Evolutionary conservation across 30 jellyfish, hydroid and myxozoan genomes (phyloP).

Genomic region (Euphysa ruthae): DNA sequence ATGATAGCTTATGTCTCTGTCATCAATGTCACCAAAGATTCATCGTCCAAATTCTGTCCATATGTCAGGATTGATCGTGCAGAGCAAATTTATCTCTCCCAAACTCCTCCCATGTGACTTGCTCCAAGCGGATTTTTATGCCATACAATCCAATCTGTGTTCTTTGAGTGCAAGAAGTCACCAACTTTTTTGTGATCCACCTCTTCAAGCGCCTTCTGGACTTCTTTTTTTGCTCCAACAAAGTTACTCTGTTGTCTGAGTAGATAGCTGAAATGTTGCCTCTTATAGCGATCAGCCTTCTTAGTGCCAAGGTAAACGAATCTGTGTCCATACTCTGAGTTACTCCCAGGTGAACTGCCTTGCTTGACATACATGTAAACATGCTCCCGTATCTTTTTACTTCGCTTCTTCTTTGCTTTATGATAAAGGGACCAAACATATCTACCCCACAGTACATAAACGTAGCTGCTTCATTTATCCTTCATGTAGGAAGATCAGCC

Average conservation of each 20-base stretch:
- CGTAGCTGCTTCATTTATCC: background rate
- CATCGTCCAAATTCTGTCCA: too few species aligned
- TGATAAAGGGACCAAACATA: conserved; percentile 6
- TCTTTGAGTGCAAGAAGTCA: background rate
- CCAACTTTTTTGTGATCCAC: background rate
- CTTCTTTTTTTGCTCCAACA: conserved; percentile 27
- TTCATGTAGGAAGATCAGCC: background rate
- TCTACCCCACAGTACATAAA: background rate
- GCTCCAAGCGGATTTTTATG: background rate
- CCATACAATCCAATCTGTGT: background rate
- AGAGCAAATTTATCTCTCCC: background rate
- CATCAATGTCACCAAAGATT: too few species aligned
- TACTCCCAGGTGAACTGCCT: conserved; percentile 2
- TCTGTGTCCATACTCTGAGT: background rate
- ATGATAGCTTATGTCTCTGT: too few species aligned
- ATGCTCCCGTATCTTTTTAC: background rate
- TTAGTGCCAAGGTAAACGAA: background rate
- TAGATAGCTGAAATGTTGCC: too few species aligned
- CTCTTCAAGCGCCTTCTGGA: conserved; percentile 2
- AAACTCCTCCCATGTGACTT: background rate
- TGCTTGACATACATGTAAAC: background rate
- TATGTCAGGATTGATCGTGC: background rate
- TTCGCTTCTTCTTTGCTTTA: background rate
- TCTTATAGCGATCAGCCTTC: too few species aligned
- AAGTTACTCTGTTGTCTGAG: conserved; percentile 48